Evolutionary conservation across 2,888 invertebrate species (phyloP).

Genomic region (Pachydiplax longipennis): DNA sequence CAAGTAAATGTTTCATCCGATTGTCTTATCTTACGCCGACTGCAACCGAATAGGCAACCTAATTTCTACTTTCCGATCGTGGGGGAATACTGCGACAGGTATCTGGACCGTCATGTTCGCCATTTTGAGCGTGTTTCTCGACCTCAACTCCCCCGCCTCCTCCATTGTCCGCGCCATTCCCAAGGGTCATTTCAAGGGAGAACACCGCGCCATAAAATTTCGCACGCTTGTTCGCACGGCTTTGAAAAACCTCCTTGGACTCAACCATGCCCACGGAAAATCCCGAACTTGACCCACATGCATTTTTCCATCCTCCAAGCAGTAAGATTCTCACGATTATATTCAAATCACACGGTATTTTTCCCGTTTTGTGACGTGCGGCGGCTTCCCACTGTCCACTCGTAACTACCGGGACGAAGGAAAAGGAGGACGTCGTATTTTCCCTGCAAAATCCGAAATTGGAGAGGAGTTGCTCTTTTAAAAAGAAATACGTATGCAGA

Average conservation of each 20-base stretch:
- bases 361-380: not conserved
- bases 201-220: not conserved
- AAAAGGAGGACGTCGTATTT: not conserved
- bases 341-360: conserved; percentile 6
- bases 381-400: not conserved
- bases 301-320: conserved; percentile 14
- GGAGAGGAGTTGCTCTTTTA: not conserved
- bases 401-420: not conserved
- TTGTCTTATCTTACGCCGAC: too few species aligned
- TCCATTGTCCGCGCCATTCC: not conserved
- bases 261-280: conserved; percentile 3
- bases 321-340: conserved; percentile 20
- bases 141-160: not conserved
- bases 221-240: conserved; percentile 28
- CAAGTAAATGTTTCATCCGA: too few species aligned
- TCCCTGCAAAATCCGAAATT: not conserved
- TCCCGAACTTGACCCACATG: conserved; percentile 38
- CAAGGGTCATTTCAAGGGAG: not conserved
- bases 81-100: not conserved
- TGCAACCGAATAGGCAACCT: too few species aligned
- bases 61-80: too few species aligned
- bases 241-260: not conserved
- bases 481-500: not conserved
- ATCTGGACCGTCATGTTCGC: not conserved
- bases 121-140: conserved; percentile 6